Evolutionary conservation across 2,797 vertebrate species (phyloP).

Genomic region (Vipera latastei): DNA sequence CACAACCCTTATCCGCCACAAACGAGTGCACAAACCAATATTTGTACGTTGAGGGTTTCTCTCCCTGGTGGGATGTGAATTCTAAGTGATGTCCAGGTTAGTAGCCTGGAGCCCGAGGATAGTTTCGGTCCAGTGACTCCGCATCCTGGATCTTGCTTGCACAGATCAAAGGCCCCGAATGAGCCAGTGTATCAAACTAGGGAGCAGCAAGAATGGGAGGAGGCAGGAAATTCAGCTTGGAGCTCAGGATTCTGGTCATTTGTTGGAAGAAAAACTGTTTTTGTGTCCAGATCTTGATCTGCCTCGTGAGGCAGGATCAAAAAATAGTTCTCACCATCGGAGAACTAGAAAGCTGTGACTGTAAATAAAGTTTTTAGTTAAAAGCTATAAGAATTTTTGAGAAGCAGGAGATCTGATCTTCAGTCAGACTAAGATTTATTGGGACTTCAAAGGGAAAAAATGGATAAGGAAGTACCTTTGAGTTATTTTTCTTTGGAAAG

Average conservation of each 20-base stretch:
- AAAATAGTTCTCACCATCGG: background rate
- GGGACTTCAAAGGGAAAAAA: background rate
- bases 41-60: slow-evolving; percentile 32
- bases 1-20: slow-evolving; percentile 55
- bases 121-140: background rate
- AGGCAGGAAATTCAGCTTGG: background rate
- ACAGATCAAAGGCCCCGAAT: background rate
- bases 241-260: background rate
- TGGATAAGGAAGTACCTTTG: background rate
- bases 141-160: background rate
- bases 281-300: background rate
- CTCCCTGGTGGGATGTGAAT: background rate
- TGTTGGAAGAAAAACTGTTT: background rate
- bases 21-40: slow-evolving; percentile 51
- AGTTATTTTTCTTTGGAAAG: background rate
- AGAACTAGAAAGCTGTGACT: background rate
- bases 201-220: background rate
- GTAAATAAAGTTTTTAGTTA: slow-evolving; percentile 21
- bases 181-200: background rate
- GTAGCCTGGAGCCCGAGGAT: background rate
- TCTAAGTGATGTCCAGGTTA: background rate
- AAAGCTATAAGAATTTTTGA: slow-evolving; percentile 2
- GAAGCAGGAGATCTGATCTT: background rate
- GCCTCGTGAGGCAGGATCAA: background rate
- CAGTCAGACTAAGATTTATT: background rate